Base-by-base conservation (phyloP, 2,888 invertebrate species). In the Odontocerum albicorne region DNA sequence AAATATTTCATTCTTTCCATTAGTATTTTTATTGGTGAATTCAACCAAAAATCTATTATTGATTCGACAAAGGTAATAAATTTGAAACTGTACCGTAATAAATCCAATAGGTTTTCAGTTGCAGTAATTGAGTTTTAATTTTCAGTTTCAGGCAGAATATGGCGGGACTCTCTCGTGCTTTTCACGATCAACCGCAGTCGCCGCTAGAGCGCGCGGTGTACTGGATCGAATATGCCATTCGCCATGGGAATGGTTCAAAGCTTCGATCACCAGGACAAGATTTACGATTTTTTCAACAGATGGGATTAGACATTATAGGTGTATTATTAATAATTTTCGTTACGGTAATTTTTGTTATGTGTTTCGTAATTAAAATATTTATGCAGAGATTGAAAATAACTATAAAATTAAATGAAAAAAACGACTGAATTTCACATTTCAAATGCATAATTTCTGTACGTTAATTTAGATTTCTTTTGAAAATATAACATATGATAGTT, bases 161-260 rank as follows among this genome's bases (percentile, higher is more conserved):
- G 35, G 12, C 15, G 4, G 22, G 8, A 15, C 17, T 44, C 10
- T 58, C 60, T 4, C 15, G 42, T 7, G 12, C 52, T n/a, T 53
- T 57, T 27, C 42, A 56, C 3, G 57, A 58, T 36, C 60, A 61
- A 27, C 57, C 57, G 3, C 55, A 53, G 31, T n/a, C 53, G 3
- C 56, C 57, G 7, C 22, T 58, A 17, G 53, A 61, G 7, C 42
- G 60, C 16, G 60, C 60, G n/a, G 43, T 61, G 6, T 61, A 52
- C 32, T 56, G 55, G 55, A 42, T 56, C 3, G 60, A 61, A 20
- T 58, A 61, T 36, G 55, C 39, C 8, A 16, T 57, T 13, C 53
- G 54, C 7, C 47, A 55, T 12, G 55, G 53, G 12, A 16, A 15
- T 12, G 44, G 32, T 2, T 40, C 16, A 22, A 40, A 32, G 31